Evolutionary conservation across 2,797 vertebrate genomes (phyloP), one percentile per base, ranked within the genome.

Genomic region (Halcyon chelicuti): DNA sequence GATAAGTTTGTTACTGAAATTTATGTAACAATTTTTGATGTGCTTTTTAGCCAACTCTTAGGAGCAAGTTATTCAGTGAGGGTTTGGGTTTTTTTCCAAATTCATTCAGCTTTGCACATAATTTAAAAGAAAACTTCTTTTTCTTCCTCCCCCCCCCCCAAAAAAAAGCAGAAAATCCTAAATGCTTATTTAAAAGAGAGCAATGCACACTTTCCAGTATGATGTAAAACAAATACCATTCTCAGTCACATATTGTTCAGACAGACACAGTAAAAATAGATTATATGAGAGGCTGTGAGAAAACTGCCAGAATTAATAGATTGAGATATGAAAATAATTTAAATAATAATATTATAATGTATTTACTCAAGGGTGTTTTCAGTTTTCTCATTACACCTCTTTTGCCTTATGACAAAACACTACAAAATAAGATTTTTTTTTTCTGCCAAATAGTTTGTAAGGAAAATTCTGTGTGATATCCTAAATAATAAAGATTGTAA

Each of bases 161-260:
- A 35, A 35, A 9, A 54, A 11, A n/a, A 80, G 33, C 61, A 88
- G 88, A 65, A 90, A 90, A 55, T 81, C 76, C 66, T 75, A 86
- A 94, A 88, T 52, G 70, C 7, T 88, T 93, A 44, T 85, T 73
- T 96, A 77, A 92, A 78, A 66, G n/a, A 85, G 49, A 83, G 78
- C 77, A 89, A 90, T 82, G 80, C 93, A 79, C 18, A 0, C 5
- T 92, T 87, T 80, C 31, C 74, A 82, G 47, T 86, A 73, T 63
- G 70, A 86, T 82, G 47, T 61, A 94, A 96, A 96, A 88, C 73
- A 95, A 97, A 96, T 84, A 85, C 31, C 40, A 63, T 84, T 86
- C 51, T 60, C 67, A 63, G 77, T 78, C 73, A 85, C 74, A 63
- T 85, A 92, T 76, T 79, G 35, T 86, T 89, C 77, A 66, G 66